These are phyloP conservation scores for Echinometra lucunter DNA, from an alignment of 53 echinoderm and acorn worm genomes.

Conservation along the genomic window DNA sequence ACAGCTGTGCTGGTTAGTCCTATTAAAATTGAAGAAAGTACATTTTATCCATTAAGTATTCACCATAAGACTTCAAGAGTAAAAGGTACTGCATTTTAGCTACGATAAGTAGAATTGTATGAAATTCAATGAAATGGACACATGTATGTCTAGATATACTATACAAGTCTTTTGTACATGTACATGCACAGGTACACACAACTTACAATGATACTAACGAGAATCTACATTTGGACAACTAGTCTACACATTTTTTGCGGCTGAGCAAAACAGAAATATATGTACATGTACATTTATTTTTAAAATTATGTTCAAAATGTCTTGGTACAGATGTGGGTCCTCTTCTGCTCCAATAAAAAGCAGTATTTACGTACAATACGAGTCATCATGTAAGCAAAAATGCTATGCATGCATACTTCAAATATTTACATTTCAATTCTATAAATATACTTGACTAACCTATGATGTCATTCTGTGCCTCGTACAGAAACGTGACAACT, in stretches of 20 bases:
- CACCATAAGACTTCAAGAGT: too few relatives aligned
- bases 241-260: too few relatives aligned
- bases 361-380: neutral
- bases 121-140: neutral
- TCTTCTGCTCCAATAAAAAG: neutral
- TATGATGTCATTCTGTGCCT: slow-evolving; percentile 3
- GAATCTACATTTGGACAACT: too few relatives aligned
- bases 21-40: slow-evolving; percentile 23
- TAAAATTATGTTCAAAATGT: neutral
- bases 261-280: neutral
- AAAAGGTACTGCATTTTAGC: too few relatives aligned
- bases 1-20: slow-evolving; percentile 98
- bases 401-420: neutral
- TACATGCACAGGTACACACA: too few relatives aligned
- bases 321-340: too few relatives aligned
- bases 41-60: too few relatives aligned
- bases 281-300: neutral
- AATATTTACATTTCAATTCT: neutral
- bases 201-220: neutral
- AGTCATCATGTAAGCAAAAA: neutral
- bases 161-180: neutral
- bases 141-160: neutral
- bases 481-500: neutral
- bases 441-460: neutral
- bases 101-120: too few relatives aligned